Base-by-base conservation (phyloP, 2,113 vertebrate species). In the Varanus salvator region DNA sequence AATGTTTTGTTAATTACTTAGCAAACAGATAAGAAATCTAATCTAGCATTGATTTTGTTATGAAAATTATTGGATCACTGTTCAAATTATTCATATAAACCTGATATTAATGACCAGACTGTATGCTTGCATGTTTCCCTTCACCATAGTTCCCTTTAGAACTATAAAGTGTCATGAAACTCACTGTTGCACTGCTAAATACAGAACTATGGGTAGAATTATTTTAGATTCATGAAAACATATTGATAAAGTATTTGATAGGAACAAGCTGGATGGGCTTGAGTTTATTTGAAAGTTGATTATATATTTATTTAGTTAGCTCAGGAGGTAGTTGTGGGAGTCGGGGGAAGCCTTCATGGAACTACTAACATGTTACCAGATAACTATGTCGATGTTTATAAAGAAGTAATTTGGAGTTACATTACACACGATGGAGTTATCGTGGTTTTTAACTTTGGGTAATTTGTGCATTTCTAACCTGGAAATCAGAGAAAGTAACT, bases 1-100 rank as follows among this genome's bases (percentile, higher is more conserved):
- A 50, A 87, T 66, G 21, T 69, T 57, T 69, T 83, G 38, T 83
- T 89, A 89, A 75, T 83, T 82, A 83, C 78, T 60, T 44, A 57
- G 52, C 8, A 31, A 34, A 78, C 52, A 77, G 21, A 54, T 72
- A 74, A 87, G 54, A 77, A 77, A 77, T 87, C 14, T 87, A 87
- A 76, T 19, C 60, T 80, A 5, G 12, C 8, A 80, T 85, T 31
- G 21, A 7, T 23, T 85, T 7, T 15, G 48, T 52, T 44, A 38
- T 80, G 60, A 69, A 14, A 54, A 68, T 68, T 85, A 54, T 44
- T 54, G 52, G 25, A 48, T 76, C 50, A 60, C 4, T 5, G 44
- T n/a, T 50, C 66, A 80, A 90, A 38, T 80, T 80, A 85, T n/a
- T 90, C 31, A 72, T 80, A 78, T 8, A 69, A 44, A 54, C 68